phyloP scores from a whole-genome alignment of 2,797 vertebrate species.

The Huso huso region DNA sequence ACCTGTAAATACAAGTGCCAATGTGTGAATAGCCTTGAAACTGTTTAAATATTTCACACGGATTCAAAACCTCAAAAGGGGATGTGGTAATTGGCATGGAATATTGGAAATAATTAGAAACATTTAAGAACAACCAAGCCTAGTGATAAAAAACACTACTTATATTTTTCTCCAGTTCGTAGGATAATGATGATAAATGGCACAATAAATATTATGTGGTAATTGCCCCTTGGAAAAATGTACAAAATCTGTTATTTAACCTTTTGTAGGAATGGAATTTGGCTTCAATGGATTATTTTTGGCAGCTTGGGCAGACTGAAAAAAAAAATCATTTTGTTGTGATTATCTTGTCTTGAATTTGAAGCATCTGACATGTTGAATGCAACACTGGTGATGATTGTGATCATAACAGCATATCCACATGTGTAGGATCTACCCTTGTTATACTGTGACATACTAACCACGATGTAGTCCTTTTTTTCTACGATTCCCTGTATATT shows the following conservation, averaged over 20 bases:
- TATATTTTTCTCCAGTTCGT: conserved; percentile 26
- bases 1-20: not conserved
- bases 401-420: too few relatives aligned
- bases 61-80: conserved; percentile 46
- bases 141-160: conserved; percentile 47
- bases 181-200: conserved; percentile 48
- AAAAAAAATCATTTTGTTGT: not conserved
- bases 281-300: conserved; percentile 12
- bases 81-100: conserved; percentile 39
- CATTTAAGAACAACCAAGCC: conserved; percentile 47
- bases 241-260: conserved; percentile 32
- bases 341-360: not conserved
- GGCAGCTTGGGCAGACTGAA: not conserved
- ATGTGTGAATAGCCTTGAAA: conserved; percentile 20
- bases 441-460: too few relatives aligned
- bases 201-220: conserved; percentile 20
- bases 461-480: too few relatives aligned
- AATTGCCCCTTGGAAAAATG: conserved; percentile 9
- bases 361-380: not conserved
- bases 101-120: conserved; percentile 48
- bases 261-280: conserved; percentile 13
- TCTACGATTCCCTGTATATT: too few relatives aligned
- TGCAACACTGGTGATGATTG: too few relatives aligned
- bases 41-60: conserved; percentile 31
- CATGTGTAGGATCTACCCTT: too few relatives aligned